These are phyloP conservation scores for Excalfactoria chinensis DNA, from an alignment of 2,113 vertebrate genomes.

Conservation along the genomic window DNA sequence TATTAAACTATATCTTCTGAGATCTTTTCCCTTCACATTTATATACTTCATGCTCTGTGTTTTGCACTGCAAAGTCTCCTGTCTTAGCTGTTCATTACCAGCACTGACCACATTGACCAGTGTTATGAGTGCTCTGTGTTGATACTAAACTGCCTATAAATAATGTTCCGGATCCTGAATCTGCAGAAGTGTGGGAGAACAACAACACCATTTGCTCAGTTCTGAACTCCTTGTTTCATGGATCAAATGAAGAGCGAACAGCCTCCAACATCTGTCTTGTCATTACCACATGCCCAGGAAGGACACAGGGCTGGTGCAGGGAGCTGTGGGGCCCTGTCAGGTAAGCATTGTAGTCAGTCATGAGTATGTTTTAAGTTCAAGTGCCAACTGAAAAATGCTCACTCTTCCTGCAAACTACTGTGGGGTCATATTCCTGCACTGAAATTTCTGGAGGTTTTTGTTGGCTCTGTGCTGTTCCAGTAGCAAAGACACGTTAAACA, in stretches of 20 bases:
- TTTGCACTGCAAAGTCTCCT: background rate
- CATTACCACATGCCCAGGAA: background rate
- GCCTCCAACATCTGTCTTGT: background rate
- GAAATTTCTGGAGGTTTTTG: background rate
- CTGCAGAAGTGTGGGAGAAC: background rate
- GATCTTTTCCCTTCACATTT: background rate
- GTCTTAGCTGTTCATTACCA: background rate
- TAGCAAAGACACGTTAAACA: background rate
- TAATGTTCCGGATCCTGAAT: background rate
- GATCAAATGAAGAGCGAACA: background rate
- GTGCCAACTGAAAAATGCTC: background rate
- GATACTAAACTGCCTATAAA: conserved; percentile 1
- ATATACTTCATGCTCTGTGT: background rate
- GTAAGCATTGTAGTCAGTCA: background rate
- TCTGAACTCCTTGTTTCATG: background rate
- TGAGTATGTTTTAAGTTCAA: background rate
- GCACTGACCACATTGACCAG: fast-evolving
- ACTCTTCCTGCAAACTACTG: background rate
- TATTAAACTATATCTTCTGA: background rate
- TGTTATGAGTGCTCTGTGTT: background rate
- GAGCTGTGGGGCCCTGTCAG: background rate
- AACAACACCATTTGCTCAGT: background rate
- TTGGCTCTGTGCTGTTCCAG: background rate
- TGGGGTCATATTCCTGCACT: background rate
- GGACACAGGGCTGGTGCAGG: background rate